phyloP scores from a whole-genome alignment of 2,797 vertebrate genomes.

The Danio jaintianensis region DNA sequence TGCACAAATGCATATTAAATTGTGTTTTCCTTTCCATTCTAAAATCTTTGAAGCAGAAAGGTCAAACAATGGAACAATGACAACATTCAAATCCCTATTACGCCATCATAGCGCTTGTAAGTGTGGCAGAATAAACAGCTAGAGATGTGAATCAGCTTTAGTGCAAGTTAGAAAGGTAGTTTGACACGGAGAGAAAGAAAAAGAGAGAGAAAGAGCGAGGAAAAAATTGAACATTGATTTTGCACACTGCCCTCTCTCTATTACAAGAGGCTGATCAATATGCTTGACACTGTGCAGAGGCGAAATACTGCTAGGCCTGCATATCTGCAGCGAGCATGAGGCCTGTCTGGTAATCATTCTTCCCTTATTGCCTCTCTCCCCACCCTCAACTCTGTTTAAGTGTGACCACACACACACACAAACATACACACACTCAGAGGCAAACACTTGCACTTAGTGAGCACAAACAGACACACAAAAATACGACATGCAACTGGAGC shows the following conservation, averaged over 20 bases:
- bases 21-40: constrained; percentile 5
- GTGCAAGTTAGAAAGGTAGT: constrained; percentile 56
- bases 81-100: constrained; percentile 36
- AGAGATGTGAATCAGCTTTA: constrained; percentile 71
- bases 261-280: constrained; percentile 80
- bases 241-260: constrained; percentile 79
- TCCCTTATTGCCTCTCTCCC: constrained; percentile 65
- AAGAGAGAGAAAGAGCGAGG: not conserved
- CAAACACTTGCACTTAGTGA: constrained; percentile 18
- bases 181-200: constrained; percentile 14
- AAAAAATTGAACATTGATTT: constrained; percentile 82
- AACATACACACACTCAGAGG: too few species aligned
- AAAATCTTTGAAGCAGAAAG: constrained; percentile 41
- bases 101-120: not conserved
- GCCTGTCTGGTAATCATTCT: constrained; percentile 71
- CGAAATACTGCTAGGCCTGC: constrained; percentile 68
- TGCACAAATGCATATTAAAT: not conserved
- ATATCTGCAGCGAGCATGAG: constrained; percentile 65
- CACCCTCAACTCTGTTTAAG: constrained; percentile 57
- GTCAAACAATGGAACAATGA: constrained; percentile 30
- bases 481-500: constrained; percentile 1
- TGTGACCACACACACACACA: constrained; percentile 49
- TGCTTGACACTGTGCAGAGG: constrained; percentile 62
- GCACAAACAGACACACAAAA: constrained; percentile 36
- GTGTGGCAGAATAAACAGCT: constrained; percentile 20